Evolutionary conservation across 2,113 vertebrate species (phyloP).

Genomic region (Engystomops pustulosus): DNA sequence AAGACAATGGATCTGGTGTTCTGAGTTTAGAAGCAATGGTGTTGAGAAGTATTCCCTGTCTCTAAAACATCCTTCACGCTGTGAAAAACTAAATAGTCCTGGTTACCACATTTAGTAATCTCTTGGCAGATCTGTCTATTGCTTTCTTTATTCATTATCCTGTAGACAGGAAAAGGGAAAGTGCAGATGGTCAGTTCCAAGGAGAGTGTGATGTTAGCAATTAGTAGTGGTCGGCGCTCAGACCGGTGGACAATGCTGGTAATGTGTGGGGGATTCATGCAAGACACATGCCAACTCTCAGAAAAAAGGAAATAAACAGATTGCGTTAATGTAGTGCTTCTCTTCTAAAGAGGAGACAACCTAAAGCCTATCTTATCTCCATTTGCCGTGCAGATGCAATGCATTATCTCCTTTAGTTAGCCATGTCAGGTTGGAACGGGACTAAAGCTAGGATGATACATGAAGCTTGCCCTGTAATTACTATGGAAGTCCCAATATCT

Average conservation of each 20-base stretch:
- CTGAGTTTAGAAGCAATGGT: not conserved
- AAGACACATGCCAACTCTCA: not conserved
- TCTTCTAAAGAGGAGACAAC: not conserved
- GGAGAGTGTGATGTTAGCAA: slow-evolving; percentile 16
- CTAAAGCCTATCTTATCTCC: not conserved
- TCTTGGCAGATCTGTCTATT: slow-evolving; percentile 18
- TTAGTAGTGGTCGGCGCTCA: not conserved
- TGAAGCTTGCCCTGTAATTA: too few species aligned
- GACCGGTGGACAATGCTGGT: not conserved
- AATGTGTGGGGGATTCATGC: not conserved
- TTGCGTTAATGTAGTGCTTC: not conserved
- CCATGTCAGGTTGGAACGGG: not conserved
- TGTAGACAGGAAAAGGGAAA: slow-evolving; percentile 28
- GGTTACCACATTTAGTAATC: not conserved
- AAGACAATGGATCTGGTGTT: too few species aligned
- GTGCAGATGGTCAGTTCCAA: slow-evolving; percentile 26
- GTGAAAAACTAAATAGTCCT: not conserved
- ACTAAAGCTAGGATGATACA: too few species aligned
- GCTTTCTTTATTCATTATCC: slow-evolving; percentile 9
- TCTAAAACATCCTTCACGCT: not conserved
- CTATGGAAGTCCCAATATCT: too few species aligned
- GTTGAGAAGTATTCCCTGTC: not conserved
- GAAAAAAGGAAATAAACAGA: not conserved
- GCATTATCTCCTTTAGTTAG: not conserved
- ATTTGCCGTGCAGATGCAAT: not conserved